A percentile compares a stretch with the other conserved stretches of the same genome.
These are phyloP conservation scores for Elegia similella DNA, from an alignment of 2,888 invertebrate species.

Conservation along the genomic window DNA sequence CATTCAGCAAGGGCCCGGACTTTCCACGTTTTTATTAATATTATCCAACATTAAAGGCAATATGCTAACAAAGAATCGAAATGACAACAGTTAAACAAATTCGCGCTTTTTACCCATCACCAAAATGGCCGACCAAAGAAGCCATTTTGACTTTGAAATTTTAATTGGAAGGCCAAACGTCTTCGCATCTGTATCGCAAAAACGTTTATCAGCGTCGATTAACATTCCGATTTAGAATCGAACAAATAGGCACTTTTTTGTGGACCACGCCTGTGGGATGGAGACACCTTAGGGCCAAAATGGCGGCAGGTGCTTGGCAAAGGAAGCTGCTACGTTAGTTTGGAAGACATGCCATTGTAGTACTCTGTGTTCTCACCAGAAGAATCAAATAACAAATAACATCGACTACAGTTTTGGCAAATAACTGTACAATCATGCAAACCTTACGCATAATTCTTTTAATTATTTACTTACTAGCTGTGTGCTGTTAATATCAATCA, in stretches of 20 bases:
- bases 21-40: no score
- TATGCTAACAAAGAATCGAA: not conserved
- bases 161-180: slow-evolving; percentile 74
- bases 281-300: slow-evolving; percentile 51
- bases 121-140: slow-evolving; percentile 69
- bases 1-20: no score
- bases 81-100: slow-evolving; percentile 21
- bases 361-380: no score
- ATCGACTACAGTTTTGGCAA: no score
- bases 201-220: slow-evolving; percentile 42
- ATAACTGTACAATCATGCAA: no score
- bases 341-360: not conserved
- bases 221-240: slow-evolving; percentile 60
- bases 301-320: slow-evolving; percentile 31
- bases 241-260: slow-evolving; percentile 66
- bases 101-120: slow-evolving; percentile 38
- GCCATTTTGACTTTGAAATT: slow-evolving; percentile 74
- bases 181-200: slow-evolving; percentile 45
- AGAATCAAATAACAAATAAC: no score
- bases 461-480: no score
- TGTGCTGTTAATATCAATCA: no score
- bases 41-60: no score
- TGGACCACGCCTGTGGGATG: slow-evolving; percentile 51
- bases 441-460: no score
- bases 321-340: not conserved